Conservation (phyloP, 2,113 vertebrate species). For the Hiodon tergisus region DNA sequence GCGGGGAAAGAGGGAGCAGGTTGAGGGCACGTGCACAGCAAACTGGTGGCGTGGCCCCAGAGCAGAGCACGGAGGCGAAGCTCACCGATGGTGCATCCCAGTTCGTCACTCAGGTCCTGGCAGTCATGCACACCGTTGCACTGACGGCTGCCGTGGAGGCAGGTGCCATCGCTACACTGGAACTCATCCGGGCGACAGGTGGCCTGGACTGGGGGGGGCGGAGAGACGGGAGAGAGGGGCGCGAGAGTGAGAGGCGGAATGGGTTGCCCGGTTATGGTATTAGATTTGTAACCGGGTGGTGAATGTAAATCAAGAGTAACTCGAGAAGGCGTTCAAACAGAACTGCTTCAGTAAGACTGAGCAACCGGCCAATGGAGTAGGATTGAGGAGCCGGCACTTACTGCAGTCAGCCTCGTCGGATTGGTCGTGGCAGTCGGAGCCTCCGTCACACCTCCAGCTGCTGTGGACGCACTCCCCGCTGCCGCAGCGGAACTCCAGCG, state of each 20-base stretch:
- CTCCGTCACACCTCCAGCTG: slow-evolving; percentile 71
- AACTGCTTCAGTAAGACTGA: not conserved
- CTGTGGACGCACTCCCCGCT: slow-evolving; percentile 66
- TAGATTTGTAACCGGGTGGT: too few species aligned
- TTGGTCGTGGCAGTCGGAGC: slow-evolving; percentile 64
- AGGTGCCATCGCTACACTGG: slow-evolving; percentile 66
- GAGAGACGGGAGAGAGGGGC: not conserved
- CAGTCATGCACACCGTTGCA: slow-evolving; percentile 69
- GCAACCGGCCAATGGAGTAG: not conserved
- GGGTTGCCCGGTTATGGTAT: too few species aligned
- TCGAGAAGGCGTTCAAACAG: not conserved
- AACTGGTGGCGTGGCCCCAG: not conserved
- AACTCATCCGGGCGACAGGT: slow-evolving; percentile 73
- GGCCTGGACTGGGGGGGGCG: slow-evolving; percentile 44
- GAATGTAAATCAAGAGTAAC: too few species aligned
- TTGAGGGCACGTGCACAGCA: not conserved
- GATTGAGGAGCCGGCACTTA: slow-evolving; percentile 44
- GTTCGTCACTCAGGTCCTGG: slow-evolving; percentile 72
- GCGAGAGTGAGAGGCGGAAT: not conserved
- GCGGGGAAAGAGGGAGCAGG: not conserved
- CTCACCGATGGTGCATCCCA: slow-evolving; percentile 66
- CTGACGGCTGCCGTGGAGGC: slow-evolving; percentile 69
- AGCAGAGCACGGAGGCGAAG: not conserved
- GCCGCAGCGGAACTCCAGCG: slow-evolving; percentile 66
- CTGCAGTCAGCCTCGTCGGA: slow-evolving; percentile 78